These are phyloP conservation scores for Cryptus armator DNA, from an alignment of 2,888 invertebrate genomes.

Conservation along the genomic window DNA sequence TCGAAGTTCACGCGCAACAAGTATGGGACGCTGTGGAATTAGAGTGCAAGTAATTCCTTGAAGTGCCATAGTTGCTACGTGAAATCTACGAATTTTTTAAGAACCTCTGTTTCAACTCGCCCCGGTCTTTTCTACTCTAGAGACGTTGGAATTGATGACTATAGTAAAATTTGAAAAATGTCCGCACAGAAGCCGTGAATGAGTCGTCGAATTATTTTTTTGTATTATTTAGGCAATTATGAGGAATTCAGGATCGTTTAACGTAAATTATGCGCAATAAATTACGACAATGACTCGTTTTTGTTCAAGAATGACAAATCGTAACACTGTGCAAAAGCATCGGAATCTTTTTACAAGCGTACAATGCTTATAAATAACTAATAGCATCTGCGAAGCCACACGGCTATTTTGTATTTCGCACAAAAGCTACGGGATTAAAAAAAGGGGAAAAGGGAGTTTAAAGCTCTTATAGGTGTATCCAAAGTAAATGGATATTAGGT, in stretches of 20 bases:
- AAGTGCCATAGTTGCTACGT: no score
- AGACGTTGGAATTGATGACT: background rate
- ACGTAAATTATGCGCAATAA: background rate
- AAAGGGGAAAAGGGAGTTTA: constrained; percentile 38
- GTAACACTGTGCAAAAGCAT: background rate
- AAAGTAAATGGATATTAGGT: constrained; percentile 61
- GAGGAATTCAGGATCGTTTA: background rate
- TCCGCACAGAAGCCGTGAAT: background rate
- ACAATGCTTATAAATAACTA: constrained; percentile 45
- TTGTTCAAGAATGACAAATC: constrained; percentile 8
- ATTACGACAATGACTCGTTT: background rate
- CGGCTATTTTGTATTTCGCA: constrained; percentile 40
- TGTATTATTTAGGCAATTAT: background rate
- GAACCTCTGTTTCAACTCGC: no score
- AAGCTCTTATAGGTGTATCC: constrained; percentile 50
- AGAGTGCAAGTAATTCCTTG: no score
- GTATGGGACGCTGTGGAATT: no score
- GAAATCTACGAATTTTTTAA: no score
- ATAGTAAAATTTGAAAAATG: background rate
- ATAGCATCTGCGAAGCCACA: constrained; percentile 22
- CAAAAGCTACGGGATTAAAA: constrained; percentile 38
- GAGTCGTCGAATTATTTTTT: no score
- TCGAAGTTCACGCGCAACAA: no score
- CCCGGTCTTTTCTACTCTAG: no score
- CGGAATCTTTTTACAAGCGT: constrained; percentile 16